Conservation (phyloP, 2,888 invertebrate species). For the Geophilus truncorum region DNA sequence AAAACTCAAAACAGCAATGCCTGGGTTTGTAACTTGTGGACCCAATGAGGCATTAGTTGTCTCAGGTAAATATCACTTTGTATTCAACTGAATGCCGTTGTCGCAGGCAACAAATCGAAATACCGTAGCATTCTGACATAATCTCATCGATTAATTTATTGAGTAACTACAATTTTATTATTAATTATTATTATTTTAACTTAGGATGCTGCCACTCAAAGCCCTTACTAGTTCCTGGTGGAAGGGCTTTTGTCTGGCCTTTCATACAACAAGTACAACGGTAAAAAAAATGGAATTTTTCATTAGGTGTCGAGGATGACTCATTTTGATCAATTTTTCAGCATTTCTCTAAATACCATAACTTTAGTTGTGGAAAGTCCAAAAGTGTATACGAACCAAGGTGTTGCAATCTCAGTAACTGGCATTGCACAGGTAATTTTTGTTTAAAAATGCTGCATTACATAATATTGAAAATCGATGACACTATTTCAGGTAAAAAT, state of each 20-base stretch:
- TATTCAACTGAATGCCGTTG: too few relatives aligned
- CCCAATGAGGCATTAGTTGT: slow-evolving; percentile 92
- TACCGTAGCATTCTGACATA: background rate
- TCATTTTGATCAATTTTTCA: slow-evolving; percentile 44
- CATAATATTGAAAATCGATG: too few relatives aligned
- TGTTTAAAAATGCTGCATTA: too few relatives aligned
- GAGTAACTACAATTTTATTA: background rate
- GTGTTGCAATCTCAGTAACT: slow-evolving; percentile 94
- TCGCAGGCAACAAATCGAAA: too few relatives aligned
- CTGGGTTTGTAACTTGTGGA: slow-evolving; percentile 86
- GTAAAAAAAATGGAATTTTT: slow-evolving; percentile 42
- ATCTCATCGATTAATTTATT: background rate
- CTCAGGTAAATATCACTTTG: too few relatives aligned
- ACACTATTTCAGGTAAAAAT: too few relatives aligned
- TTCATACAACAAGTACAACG: slow-evolving; percentile 59
- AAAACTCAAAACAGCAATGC: background rate
- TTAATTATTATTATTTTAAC: slow-evolving; percentile 41
- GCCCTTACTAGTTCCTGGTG: slow-evolving; percentile 89
- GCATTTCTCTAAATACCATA: slow-evolving; percentile 95
- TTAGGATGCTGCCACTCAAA: slow-evolving; percentile 94
- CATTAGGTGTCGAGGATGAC: background rate
- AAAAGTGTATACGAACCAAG: slow-evolving; percentile 92
- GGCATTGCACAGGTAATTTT: slow-evolving; percentile 96
- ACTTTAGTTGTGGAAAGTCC: slow-evolving; percentile 93
- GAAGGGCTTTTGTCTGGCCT: slow-evolving; percentile 96